Base-by-base conservation (phyloP, 2,113 vertebrate species). In the Microcebus jonahi region DNA sequence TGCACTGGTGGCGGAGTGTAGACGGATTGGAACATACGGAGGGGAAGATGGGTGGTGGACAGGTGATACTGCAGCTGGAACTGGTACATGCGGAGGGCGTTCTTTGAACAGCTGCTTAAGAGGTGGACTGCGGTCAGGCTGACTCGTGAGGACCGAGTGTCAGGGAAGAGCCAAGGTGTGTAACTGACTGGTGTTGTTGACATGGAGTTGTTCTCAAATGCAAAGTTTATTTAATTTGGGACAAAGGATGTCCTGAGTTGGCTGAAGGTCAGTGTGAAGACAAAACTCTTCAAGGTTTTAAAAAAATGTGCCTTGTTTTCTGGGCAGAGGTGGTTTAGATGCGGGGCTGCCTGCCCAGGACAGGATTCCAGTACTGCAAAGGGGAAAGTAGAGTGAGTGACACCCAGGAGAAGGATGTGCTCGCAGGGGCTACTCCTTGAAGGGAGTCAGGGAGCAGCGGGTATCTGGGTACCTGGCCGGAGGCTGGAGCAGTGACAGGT, bases 31-130 rank as follows among this genome's bases (percentile, higher is more conserved):
- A 83, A 36, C 76, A 42, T 59, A 18, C 25, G 31, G n/a, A 18
- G 2, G 1, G 63, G 67, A 73, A 65, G 61, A 45, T 57, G 17
- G n/a, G 67, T 27, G 67, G 17, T 39, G 2, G 20, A 34, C 27
- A 34, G 9, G 48, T 0, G 0, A 29, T 8, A 31, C 23, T 1
- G 2, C n/a, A 10, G 31, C 61, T 31, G 65, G 27, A 3, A 3
- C 23, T 5, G 8, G 15, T 63, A 5, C 2, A 23, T 2, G 21
- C 15, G 75, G 23, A 63, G 63, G 34, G 50, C 0, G 21, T 23
- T 73, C 20, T 75, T 45, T 61, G 31, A 29, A 48, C 34, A 20
- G 29, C 48, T 63, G 39, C 13, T 67, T 68, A 39, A 68, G n/a
- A 93, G 15, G 15, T 8, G 15, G 63, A 12, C 76, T 39, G 31